Base-by-base conservation (phyloP, 2,113 vertebrate genomes). In the Dunckerocampus dactyliophorus region DNA sequence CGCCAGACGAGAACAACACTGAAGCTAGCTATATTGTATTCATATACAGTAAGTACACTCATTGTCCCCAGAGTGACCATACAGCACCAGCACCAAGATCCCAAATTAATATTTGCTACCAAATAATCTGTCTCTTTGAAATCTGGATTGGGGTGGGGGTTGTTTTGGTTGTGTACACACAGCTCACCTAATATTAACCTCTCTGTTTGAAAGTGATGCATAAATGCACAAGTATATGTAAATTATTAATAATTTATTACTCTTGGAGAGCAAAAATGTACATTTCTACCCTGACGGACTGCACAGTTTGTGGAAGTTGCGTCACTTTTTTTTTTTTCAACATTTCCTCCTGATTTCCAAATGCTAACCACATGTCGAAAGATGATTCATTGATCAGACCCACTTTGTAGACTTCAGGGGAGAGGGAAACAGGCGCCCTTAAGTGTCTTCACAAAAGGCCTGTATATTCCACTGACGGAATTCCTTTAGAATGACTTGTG, bases 321-420 rank as follows among this genome's bases (percentile, higher is more conserved):
- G 80, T 84, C 85, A 63, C 75, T 79, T 77, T 80, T 75, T 82
- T 75, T 82, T 28, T 3, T 28, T 2, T 5, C 24, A 28, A 92
- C 47, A 47, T 74, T 81, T 80, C 92, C 92, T 84, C 89, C 81
- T 82, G 82, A 88, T 90, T 87, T 85, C 76, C 76, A 93, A 94
- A 92, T 88, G 85, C 89, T 88, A 91, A 92, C 89, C 93, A 95
- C 92, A 95, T 93, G 91, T 86, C 90, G 78, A 87, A 85, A 91
- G 87, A 91, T 91, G 56, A 93, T 90, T 92, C 89, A 90, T 92
- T 88, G 89, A 84, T 89, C 83, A 84, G 78, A 84, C 83, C 82
- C 91, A 92, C 88, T 84, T 90, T 85, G 87, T 65, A 91, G 91
- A 86, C 88, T 81, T 88, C 47, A 59, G 76, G 71, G 87, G 85